Conservation (phyloP, 2,888 invertebrate species). For the Autographa gamma region DNA sequence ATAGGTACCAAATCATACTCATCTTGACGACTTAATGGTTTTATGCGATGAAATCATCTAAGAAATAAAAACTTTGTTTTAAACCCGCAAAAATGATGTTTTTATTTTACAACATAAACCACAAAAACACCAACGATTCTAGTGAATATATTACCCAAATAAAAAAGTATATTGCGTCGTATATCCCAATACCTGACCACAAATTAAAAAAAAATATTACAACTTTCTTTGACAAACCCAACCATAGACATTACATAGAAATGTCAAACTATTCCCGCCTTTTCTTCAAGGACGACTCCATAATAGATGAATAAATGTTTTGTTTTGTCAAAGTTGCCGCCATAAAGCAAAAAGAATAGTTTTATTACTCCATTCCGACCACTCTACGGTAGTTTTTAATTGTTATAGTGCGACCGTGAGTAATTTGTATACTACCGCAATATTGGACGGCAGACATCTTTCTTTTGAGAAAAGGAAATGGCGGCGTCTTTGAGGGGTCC, state of each 20-base stretch:
- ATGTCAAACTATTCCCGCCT: slow-evolving; percentile 36
- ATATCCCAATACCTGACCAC: slow-evolving; percentile 52
- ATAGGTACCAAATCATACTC: too few species aligned
- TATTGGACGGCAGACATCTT: slow-evolving; percentile 65
- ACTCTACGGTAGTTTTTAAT: slow-evolving; percentile 82
- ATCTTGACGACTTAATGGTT: background rate
- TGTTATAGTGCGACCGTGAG: slow-evolving; percentile 77
- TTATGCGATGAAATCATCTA: background rate
- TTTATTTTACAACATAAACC: background rate
- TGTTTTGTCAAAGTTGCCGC: slow-evolving; percentile 62
- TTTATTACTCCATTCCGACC: slow-evolving; percentile 71
- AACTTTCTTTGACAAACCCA: slow-evolving; percentile 59
- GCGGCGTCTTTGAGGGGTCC: slow-evolving; percentile 56
- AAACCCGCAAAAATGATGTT: background rate
- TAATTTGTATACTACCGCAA: slow-evolving; percentile 79
- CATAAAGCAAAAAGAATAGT: slow-evolving; percentile 67
- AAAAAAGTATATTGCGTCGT: slow-evolving; percentile 57
- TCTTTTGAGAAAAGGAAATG: slow-evolving; percentile 60
- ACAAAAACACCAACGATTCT: slow-evolving; percentile 17
- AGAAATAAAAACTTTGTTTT: background rate
- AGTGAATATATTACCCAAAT: slow-evolving; percentile 37
- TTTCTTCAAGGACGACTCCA: slow-evolving; percentile 56
- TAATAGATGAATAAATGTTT: slow-evolving; percentile 64
- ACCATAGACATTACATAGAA: slow-evolving; percentile 26
- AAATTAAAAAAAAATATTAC: slow-evolving; percentile 46